These are phyloP conservation scores for Dipus sagitta DNA, from an alignment of 2,797 vertebrate species.

Conservation along the genomic window DNA sequence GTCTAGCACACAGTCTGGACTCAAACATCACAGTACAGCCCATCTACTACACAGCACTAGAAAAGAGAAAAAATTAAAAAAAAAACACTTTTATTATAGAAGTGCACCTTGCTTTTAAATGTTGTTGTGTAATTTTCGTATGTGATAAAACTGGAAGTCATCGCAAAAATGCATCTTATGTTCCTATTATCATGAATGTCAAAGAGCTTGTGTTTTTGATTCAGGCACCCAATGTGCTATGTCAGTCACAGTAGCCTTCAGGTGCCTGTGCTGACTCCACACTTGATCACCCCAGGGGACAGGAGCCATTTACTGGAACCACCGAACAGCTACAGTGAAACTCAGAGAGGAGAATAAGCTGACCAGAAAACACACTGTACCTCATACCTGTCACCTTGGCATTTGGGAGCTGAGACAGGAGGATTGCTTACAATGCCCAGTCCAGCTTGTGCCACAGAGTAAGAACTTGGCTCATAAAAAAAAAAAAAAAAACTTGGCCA, in stretches of 20 bases:
- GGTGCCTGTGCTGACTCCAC: not conserved
- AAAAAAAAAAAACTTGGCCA: not conserved
- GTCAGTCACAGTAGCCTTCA: not conserved
- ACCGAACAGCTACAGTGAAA: slow-evolving; percentile 13
- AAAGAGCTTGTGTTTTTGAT: slow-evolving; percentile 25
- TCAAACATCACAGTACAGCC: not conserved
- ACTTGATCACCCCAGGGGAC: not conserved
- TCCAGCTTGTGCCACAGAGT: not conserved
- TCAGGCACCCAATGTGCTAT: not conserved
- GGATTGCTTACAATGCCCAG: not conserved
- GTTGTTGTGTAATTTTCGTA: not conserved
- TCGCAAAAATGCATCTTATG: not conserved
- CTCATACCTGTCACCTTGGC: not conserved
- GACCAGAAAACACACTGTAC: not conserved
- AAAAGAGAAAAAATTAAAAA: no score
- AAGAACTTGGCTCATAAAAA: not conserved
- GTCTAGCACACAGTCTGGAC: not conserved
- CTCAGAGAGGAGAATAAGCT: not conserved
- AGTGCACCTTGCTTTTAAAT: not conserved
- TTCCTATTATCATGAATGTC: slow-evolving; percentile 38
- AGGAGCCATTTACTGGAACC: not conserved
- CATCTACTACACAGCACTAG: not conserved
- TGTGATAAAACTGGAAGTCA: slow-evolving; percentile 32
- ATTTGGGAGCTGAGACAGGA: not conserved
- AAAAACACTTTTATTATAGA: not conserved